A percentile compares a stretch with the other conserved stretches of the same genome.
phyloP scores from a whole-genome alignment of 1,140 invertebrate species.

The Solen grandis region DNA sequence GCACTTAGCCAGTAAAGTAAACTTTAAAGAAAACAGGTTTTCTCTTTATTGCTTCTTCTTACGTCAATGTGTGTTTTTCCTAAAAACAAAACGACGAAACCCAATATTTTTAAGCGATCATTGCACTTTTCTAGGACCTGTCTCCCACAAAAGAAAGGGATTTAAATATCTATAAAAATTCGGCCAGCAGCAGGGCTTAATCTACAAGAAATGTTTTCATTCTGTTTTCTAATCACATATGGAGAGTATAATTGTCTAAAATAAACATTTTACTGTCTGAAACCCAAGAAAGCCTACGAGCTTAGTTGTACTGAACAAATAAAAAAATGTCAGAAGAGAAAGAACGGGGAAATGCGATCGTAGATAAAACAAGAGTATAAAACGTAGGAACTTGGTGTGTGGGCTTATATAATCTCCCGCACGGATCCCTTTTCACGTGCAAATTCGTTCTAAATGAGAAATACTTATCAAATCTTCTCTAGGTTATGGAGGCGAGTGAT shows the following conservation, averaged over 20 bases:
- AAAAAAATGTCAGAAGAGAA: constrained; percentile 38
- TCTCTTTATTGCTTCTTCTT: background rate
- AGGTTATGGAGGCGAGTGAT: background rate
- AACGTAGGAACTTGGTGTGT: constrained; percentile 28
- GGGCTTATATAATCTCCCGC: constrained; percentile 7
- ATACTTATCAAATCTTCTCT: background rate
- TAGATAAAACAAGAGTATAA: constrained; percentile 25
- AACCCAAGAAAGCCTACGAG: constrained; percentile 24
- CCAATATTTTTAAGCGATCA: constrained; percentile 13
- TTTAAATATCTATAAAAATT: constrained; percentile 9
- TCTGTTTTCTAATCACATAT: constrained; percentile 40
- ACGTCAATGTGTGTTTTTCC: constrained; percentile 10
- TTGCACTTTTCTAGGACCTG: background rate
- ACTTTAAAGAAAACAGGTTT: too few relatives aligned
- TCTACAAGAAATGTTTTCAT: constrained; percentile 41
- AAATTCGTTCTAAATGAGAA: background rate
- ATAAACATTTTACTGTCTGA: constrained; percentile 48
- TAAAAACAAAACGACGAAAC: constrained; percentile 26
- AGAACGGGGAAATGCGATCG: constrained; percentile 21
- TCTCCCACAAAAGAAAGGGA: background rate
- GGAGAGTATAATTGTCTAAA: constrained; percentile 41
- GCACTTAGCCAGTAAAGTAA: too few relatives aligned
- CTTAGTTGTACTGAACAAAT: constrained; percentile 39
- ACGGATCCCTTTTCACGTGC: background rate
- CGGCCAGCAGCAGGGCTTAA: background rate